Evolutionary conservation across 2,113 vertebrate genomes (phyloP), one percentile per base, ranked within the genome.

Genomic region (Ammodytes dubius): DNA sequence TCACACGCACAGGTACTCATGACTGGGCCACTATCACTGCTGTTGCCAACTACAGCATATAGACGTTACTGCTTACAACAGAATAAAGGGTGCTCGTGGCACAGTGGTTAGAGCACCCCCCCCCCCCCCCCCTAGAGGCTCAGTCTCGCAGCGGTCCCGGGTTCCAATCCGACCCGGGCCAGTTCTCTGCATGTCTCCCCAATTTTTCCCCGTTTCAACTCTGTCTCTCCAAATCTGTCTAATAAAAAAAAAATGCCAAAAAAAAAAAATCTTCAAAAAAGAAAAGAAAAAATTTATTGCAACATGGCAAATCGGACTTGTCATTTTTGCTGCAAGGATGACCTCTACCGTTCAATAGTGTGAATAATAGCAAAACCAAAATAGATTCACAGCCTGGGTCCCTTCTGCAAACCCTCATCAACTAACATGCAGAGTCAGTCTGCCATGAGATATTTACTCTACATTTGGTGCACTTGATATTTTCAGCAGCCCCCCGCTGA

Each of bases 1-100:
- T 99, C 83, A 97, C 97, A 6, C 96, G 96, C 87, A 96, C 97
- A 95, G 98, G 98, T 99, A 93, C 4, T 52, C 5, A 0, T 1
- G 1, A 8, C 27, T 6, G 6, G 1, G 0, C 37, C 49, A 0
- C 40, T 7, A 10, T 0, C 15, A 7, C 54, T 13, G 15, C 35
- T 9, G n/a, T 42, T 54, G 7, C 49, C 49, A 12, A 58, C 10
- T 64, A 40, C 37, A 53, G 37, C 43, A 35, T 37, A 60, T 56
- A 5, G 50, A 57, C 49, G 65, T 9, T 46, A 58, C 19, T 77
- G 58, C 10, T 13, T 43, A 27, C 11, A 10, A 17, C 27, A 10
- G 17, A 66, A 43, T 7, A 0, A 10, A 43, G 27, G 27, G 7
- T 7, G 19, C 17, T n/a, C 56, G n/a, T n/a, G n/a, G n/a, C n/a